A percentile compares a stretch with the other conserved stretches of the same genome.
phyloP scores from a whole-genome alignment of 2,113 vertebrate genomes.

The Amia ocellicauda region DNA sequence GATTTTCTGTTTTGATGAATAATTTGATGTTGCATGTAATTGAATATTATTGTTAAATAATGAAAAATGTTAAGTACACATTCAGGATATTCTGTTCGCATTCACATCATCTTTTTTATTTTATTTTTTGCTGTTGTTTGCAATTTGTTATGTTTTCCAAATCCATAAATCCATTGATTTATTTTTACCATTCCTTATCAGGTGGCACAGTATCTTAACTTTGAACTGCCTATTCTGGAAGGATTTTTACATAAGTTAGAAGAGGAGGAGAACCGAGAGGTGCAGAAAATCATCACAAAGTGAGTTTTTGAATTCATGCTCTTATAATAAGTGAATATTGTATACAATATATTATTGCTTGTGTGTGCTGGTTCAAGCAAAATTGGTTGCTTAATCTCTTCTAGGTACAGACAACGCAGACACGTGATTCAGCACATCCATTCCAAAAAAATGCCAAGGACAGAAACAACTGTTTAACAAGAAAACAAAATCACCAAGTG shows the following conservation, averaged over 20 bases:
- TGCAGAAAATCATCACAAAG: constrained; percentile 69
- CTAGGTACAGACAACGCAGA: constrained; percentile 75
- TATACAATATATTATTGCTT: constrained; percentile 6
- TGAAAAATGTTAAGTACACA: too few species aligned
- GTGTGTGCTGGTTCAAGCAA: constrained; percentile 12
- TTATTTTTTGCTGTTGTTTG: background rate
- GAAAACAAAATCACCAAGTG: too few species aligned
- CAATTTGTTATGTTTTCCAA: background rate
- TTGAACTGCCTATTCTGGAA: constrained; percentile 79
- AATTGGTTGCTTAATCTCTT: constrained; percentile 28
- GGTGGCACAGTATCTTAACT: constrained; percentile 89
- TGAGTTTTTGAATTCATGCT: constrained; percentile 43
- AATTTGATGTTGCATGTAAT: too few species aligned
- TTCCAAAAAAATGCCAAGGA: constrained; percentile 56
- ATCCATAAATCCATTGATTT: background rate
- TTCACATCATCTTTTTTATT: background rate
- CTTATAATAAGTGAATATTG: background rate
- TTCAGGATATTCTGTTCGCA: too few species aligned
- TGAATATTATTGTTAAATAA: too few species aligned
- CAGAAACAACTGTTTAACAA: constrained; percentile 80
- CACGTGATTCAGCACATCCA: constrained; percentile 60
- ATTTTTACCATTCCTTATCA: constrained; percentile 31
- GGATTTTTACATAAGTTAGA: constrained; percentile 73
- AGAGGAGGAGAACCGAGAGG: constrained; percentile 77
- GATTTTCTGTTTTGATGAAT: too few species aligned